These are phyloP conservation scores for Pachydiplax longipennis DNA, from an alignment of 2,888 invertebrate species.

Conservation along the genomic window DNA sequence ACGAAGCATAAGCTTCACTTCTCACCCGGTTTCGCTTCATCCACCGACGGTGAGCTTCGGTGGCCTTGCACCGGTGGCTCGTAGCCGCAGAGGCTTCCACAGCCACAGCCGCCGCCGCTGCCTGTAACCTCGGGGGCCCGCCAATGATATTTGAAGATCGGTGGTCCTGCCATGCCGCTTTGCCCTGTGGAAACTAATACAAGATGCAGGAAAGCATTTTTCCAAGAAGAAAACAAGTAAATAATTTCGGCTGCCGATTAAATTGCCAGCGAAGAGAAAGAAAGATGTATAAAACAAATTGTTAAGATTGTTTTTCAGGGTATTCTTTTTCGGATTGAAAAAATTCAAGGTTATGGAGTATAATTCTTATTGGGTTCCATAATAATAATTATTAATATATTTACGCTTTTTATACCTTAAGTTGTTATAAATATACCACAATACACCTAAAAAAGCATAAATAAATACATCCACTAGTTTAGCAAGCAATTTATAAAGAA, in stretches of 20 bases:
- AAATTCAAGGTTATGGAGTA: too few relatives aligned
- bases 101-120: neutral
- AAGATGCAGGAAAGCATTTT: neutral
- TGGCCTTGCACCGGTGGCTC: constrained; percentile 67
- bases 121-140: neutral
- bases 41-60: constrained; percentile 77
- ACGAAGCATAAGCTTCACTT: constrained; percentile 10
- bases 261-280: neutral
- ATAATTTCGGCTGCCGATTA: neutral
- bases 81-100: constrained; percentile 56
- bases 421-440: too few relatives aligned
- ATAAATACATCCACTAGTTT: too few relatives aligned
- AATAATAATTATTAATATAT: too few relatives aligned
- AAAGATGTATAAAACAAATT: too few relatives aligned
- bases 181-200: constrained; percentile 20
- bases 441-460: too few relatives aligned
- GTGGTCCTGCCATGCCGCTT: constrained; percentile 44
- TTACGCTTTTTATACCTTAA: too few relatives aligned
- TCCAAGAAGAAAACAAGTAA: neutral
- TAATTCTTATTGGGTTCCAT: too few relatives aligned
- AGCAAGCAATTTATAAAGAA: too few relatives aligned
- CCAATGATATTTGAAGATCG: neutral
- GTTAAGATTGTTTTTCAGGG: too few relatives aligned
- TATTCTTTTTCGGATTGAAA: too few relatives aligned
- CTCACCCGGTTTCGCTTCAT: constrained; percentile 86